Conservation (phyloP, 2,113 vertebrate species). For the Amblyopsis rosae region DNA sequence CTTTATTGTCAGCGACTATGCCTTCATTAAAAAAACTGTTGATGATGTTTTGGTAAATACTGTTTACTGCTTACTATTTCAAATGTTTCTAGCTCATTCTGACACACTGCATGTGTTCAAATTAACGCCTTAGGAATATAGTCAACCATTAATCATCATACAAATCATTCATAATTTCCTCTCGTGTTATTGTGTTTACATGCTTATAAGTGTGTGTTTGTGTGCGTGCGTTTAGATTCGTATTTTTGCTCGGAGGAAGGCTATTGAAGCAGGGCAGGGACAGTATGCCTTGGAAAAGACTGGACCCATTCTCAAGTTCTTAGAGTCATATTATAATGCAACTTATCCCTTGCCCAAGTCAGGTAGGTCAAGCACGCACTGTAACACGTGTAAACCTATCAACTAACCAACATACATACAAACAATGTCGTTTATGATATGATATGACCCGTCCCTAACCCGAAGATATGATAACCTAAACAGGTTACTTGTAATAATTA, state of each 20-base stretch:
- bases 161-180: not conserved
- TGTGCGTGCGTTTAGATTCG: conserved; percentile 76
- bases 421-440: too few species aligned
- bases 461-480: too few species aligned
- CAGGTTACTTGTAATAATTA: too few species aligned
- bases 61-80: not conserved
- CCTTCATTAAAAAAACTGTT: fast-evolving
- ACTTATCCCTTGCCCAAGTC: conserved; percentile 86
- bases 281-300: conserved; percentile 78
- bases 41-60: conserved; percentile 61
- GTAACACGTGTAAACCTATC: not conserved
- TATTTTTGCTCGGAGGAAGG: conserved; percentile 86
- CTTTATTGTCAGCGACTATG: conserved; percentile 87
- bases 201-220: not conserved
- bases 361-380: conserved; percentile 70
- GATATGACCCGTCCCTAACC: too few species aligned
- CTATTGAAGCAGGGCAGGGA: conserved; percentile 73
- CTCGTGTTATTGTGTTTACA: too few species aligned
- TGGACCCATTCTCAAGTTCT: conserved; percentile 83
- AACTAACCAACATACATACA: too few species aligned
- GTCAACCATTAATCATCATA: not conserved
- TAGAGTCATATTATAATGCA: conserved; percentile 75
- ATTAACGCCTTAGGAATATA: not conserved
- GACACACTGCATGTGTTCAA: not conserved
- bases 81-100: not conserved